Percentiles rank a stretch among this genome's conserved stretches.
Conservation (phyloP, 2,113 vertebrate species). For the Semnornis frantzii region DNA sequence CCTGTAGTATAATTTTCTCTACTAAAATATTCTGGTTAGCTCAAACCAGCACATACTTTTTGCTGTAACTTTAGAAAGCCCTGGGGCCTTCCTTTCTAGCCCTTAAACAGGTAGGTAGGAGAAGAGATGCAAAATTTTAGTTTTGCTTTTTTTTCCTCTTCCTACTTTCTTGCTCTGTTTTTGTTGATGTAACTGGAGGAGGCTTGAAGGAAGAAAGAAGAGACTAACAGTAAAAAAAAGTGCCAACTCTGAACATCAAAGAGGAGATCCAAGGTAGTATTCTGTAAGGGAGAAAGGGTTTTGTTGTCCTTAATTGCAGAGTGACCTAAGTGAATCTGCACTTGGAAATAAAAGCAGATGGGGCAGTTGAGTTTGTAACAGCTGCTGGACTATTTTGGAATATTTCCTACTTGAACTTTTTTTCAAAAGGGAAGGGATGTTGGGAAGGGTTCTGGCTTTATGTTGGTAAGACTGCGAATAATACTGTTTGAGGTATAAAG, state of each 20-base stretch:
- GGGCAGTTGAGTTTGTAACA: background rate
- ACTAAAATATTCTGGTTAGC: no score
- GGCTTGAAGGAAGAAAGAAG: background rate
- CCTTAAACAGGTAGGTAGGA: background rate
- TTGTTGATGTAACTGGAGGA: fast-evolving
- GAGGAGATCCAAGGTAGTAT: background rate
- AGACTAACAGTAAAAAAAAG: background rate
- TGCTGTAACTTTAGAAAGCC: background rate
- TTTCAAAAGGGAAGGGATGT: background rate
- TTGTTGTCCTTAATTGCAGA: background rate
- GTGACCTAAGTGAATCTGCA: background rate
- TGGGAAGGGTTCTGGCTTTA: background rate
- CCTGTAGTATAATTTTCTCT: no score
- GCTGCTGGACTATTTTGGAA: background rate
- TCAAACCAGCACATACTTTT: no score
- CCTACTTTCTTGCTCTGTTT: background rate
- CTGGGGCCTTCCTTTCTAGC: background rate
- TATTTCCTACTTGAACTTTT: background rate
- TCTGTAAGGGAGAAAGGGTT: background rate
- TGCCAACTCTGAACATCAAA: background rate
- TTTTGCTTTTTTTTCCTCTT: background rate
- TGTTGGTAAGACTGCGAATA: slow-evolving; percentile 31
- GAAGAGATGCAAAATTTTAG: background rate
- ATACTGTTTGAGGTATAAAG: slow-evolving; percentile 24
- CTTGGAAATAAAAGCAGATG: background rate